Percentiles rank a stretch among this genome's conserved stretches.
Evolutionary conservation across 2,113 vertebrate genomes (phyloP).

Genomic region (Phaethornis superciliosus): DNA sequence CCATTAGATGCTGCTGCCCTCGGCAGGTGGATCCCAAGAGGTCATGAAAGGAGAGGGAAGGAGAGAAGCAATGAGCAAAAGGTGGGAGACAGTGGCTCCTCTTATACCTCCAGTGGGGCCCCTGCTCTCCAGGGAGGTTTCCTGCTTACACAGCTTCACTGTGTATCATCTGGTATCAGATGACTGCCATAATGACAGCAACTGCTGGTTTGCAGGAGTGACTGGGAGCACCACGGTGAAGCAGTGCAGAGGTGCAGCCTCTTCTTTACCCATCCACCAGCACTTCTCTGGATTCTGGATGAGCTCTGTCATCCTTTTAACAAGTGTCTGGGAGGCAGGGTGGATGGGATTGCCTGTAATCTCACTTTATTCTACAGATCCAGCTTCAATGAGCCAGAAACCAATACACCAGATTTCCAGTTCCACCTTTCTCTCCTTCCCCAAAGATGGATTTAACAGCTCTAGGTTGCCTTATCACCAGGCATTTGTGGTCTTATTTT

Average conservation of each 20-base stretch:
- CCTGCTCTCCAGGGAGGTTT: neutral
- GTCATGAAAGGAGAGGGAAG: neutral
- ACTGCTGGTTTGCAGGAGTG: too few relatives aligned
- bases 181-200: neutral
- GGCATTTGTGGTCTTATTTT: neutral
- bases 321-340: neutral
- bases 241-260: neutral
- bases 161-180: accelerated
- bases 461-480: neutral
- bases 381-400: neutral
- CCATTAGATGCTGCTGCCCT: neutral
- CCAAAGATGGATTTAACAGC: neutral
- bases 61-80: neutral
- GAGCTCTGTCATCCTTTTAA: neutral
- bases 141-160: neutral
- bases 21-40: neutral
- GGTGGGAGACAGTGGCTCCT: neutral
- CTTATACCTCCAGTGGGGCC: accelerated
- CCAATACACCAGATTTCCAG: neutral
- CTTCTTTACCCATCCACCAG: neutral
- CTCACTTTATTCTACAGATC: neutral
- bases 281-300: neutral
- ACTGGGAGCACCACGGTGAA: neutral
- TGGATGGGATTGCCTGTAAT: neutral
- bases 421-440: neutral